A percentile compares a stretch with the other conserved stretches of the same genome.
Conservation (phyloP, 2,113 vertebrate species). For the Urocitellus parryii region DNA sequence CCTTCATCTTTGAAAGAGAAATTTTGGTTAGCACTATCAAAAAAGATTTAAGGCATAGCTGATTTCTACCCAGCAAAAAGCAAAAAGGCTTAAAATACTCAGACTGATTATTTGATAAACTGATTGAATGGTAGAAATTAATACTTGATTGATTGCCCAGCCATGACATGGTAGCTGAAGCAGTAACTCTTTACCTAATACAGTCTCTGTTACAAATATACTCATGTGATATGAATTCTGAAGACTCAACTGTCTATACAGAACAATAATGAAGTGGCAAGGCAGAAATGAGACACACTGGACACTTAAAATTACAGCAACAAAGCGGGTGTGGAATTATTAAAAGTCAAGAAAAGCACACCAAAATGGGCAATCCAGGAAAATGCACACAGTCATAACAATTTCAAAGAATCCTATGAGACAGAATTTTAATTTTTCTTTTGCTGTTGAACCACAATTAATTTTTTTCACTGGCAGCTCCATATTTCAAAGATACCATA, state of each 20-base stretch:
- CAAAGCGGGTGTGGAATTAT: not conserved
- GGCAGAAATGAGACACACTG: not conserved
- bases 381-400: not conserved
- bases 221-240: not conserved
- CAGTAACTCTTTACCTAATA: not conserved
- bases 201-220: not conserved
- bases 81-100: not conserved
- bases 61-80: slow-evolving; percentile 15
- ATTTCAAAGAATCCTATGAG: not conserved
- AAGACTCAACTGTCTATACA: not conserved
- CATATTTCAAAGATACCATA: not conserved
- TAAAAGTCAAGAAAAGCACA: not conserved
- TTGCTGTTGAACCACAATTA: slow-evolving; percentile 9
- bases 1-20: not conserved
- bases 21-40: not conserved
- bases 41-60: not conserved
- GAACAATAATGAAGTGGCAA: not conserved
- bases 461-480: not conserved
- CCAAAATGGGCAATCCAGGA: not conserved
- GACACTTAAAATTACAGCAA: not conserved
- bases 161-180: not conserved
- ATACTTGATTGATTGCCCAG: not conserved
- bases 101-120: not conserved
- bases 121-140: slow-evolving; percentile 39
- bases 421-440: not conserved